A percentile compares a stretch with the other conserved stretches of the same genome.
Evolutionary conservation across 2,797 vertebrate species (phyloP).

Genomic region (Siniperca scherzeri): DNA sequence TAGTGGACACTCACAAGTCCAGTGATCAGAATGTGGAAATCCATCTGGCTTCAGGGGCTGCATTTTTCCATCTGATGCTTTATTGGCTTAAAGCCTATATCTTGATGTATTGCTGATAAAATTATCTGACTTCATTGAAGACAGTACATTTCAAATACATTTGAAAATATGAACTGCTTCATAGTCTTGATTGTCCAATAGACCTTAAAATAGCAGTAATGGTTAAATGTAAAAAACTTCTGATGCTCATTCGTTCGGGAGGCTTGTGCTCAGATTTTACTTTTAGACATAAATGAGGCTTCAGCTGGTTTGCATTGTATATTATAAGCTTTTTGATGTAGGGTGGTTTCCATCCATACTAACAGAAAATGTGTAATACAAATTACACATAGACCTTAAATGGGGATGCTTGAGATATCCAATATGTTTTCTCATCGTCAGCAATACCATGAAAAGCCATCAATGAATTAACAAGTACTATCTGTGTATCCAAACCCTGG

Average conservation of each 20-base stretch:
- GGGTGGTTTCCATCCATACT: background rate
- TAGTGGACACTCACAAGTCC: background rate
- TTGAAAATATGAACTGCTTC: background rate
- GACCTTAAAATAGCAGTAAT: background rate
- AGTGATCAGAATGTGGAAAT: constrained; percentile 5
- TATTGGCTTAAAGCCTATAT: background rate
- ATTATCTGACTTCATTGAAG: background rate
- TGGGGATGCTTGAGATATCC: background rate
- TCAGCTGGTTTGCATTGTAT: background rate
- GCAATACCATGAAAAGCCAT: background rate
- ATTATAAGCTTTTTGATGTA: no score
- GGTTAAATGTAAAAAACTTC: background rate
- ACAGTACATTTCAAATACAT: background rate
- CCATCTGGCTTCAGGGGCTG: background rate
- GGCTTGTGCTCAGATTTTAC: background rate
- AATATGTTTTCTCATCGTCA: background rate
- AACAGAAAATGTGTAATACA: background rate
- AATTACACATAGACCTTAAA: background rate
- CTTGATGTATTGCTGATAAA: background rate
- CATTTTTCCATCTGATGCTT: background rate
- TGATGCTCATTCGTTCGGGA: background rate
- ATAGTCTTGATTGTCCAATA: background rate
- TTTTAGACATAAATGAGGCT: background rate
- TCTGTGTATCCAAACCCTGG: background rate
- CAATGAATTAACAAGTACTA: background rate